These are phyloP conservation scores for Peromyscus leucopus DNA, from an alignment of 2,113 vertebrate genomes.

Conservation along the genomic window DNA sequence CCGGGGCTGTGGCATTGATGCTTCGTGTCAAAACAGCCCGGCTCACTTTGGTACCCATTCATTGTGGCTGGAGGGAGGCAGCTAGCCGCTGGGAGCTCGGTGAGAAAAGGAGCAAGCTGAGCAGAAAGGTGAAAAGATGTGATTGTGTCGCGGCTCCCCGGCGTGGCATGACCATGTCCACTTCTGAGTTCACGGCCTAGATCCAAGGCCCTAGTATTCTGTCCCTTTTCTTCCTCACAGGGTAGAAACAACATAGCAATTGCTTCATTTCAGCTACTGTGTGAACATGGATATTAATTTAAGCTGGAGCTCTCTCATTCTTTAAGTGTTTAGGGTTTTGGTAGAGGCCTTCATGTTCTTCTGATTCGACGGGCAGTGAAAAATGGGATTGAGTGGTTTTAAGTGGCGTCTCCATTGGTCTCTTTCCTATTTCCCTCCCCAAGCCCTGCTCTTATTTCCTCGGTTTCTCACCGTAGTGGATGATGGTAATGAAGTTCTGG, in stretches of 20 bases:
- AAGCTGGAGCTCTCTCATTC: constrained; percentile 82
- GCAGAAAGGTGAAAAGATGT: constrained; percentile 86
- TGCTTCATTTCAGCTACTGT: constrained; percentile 78
- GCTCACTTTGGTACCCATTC: constrained; percentile 83
- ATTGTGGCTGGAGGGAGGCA: constrained; percentile 84
- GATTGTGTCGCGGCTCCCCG: constrained; percentile 83
- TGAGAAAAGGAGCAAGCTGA: constrained; percentile 80
- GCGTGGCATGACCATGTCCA: constrained; percentile 60
- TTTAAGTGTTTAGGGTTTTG: constrained; percentile 78
- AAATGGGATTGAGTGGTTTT: constrained; percentile 79
- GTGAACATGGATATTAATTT: constrained; percentile 83
- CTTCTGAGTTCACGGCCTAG: constrained; percentile 82
- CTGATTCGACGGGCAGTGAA: constrained; percentile 71
- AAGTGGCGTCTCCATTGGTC: constrained; percentile 67
- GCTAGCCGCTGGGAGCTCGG: constrained; percentile 76
- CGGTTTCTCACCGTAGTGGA: constrained; percentile 54
- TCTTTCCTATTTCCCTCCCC: neutral
- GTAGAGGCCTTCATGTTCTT: constrained; percentile 77
- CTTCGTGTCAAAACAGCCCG: constrained; percentile 86
- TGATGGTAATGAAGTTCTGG: constrained; percentile 21
- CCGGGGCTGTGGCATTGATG: constrained; percentile 83
- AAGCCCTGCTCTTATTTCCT: constrained; percentile 32
- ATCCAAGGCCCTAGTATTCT: constrained; percentile 80
- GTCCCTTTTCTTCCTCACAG: constrained; percentile 82
- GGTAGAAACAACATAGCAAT: constrained; percentile 83